Evolutionary conservation across 2,797 vertebrate species (phyloP), one percentile per base, ranked within the genome.

Genomic region (Sebastes diaconus): DNA sequence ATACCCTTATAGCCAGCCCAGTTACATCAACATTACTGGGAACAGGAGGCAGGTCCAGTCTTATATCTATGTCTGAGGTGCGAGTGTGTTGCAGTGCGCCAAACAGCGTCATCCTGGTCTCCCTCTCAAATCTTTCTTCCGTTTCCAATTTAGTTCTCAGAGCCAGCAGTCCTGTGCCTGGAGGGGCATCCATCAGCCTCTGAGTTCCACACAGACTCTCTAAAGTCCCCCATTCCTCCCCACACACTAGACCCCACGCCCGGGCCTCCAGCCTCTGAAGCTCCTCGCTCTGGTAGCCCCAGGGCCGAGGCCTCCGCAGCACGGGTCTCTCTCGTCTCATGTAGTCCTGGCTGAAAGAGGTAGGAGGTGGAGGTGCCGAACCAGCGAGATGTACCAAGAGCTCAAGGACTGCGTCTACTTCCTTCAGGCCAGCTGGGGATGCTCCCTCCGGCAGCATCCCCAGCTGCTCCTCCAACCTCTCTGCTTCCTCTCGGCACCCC

Each of bases 51-150:
- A 99, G 83, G 90, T 99, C 98, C 92, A 99, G 74, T 73, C 95
- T 96, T 81, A 99, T 96, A 61, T 99, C 98, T 90, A 99, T 93
- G 75, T 99, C 98, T 8, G 95, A 95, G 0, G 98, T 97, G 10
- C 97, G 96, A 69, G 96, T 97, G 89, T 98, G 97, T 59, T 98
- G 97, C 16, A 99, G 95, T 2, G 98, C 99, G 68, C 99, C 98
- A 3, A 99, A 99, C 72, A 99, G 95, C 0, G 97, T 97, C 88
- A 96, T 85, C 0, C 97, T 95, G 0, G 98, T 99, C 63, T 99
- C 98, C 18, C 94, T 97, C 77, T 99, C 97, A 93, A 99, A 98
- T 79, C 69, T 96, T 94, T 99, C 97, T 89, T 98, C 97, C 0
- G 80, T 86, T 14, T 96, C 94, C 1, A 86, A 79, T 65, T 93